These are phyloP conservation scores for Synergus umbraculus DNA, from an alignment of 2,888 invertebrate genomes.

Conservation along the genomic window DNA sequence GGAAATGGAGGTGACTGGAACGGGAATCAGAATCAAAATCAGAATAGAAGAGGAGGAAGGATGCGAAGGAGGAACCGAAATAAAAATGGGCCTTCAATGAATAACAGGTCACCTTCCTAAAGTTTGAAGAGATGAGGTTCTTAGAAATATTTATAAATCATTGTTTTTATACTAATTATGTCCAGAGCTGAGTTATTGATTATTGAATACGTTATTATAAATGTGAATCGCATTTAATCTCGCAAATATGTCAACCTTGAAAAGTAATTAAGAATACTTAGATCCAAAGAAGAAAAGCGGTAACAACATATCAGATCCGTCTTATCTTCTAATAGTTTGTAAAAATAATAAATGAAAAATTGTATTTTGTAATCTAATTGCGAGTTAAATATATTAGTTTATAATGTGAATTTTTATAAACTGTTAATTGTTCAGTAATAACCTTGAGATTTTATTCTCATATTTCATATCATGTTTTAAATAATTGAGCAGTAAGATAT, in stretches of 20 bases:
- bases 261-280: not conserved
- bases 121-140: not conserved
- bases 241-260: not conserved
- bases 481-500: not conserved
- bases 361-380: no score
- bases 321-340: no score
- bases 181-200: conserved; percentile 3
- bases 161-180: not conserved
- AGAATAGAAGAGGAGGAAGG: conserved; percentile 63
- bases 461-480: not conserved
- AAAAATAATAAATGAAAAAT: no score
- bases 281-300: not conserved
- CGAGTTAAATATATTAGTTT: no score
- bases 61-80: conserved; percentile 69
- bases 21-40: conserved; percentile 57
- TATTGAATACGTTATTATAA: not conserved
- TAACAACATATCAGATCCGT: not conserved
- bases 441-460: not conserved
- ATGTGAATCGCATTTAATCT: no score
- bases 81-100: conserved; percentile 62
- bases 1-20: conserved; percentile 68
- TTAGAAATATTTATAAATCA: not conserved
- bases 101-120: conserved; percentile 64
- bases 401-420: no score
- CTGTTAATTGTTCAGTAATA: no score